Evolutionary conservation across 2,113 vertebrate species (phyloP).

Genomic region (Siniperca chuatsi): DNA sequence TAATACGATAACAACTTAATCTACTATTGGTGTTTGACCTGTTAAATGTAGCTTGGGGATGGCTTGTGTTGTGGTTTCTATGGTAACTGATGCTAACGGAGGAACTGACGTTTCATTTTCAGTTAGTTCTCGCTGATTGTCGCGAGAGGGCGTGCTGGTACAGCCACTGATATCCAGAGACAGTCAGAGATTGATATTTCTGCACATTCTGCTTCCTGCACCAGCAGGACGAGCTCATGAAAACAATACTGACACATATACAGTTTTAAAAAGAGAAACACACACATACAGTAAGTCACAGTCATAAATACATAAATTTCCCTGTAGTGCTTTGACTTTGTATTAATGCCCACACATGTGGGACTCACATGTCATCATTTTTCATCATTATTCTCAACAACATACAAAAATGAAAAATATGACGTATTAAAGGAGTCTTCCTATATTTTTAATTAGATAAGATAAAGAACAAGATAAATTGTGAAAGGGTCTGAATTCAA

Average conservation of each 20-base stretch:
- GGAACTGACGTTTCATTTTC: too few relatives aligned
- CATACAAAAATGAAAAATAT: slow-evolving; percentile 13
- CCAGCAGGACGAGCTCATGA: not conserved
- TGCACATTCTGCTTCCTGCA: not conserved
- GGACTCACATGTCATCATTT: not conserved
- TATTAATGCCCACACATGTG: not conserved
- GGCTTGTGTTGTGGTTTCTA: slow-evolving; percentile 64
- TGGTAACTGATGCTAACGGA: slow-evolving; percentile 44
- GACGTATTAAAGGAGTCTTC: not conserved
- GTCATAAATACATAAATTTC: not conserved
- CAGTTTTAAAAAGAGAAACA: not conserved
- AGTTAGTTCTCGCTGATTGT: not conserved
- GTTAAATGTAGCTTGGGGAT: accelerated
- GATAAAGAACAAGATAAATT: not conserved
- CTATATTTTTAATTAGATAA: slow-evolving; percentile 25
- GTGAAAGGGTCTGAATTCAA: not conserved
- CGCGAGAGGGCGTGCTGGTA: slow-evolving; percentile 52
- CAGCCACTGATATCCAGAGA: not conserved
- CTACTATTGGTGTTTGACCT: not conserved
- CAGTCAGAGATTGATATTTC: not conserved
- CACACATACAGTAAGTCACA: not conserved
- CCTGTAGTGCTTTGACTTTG: not conserved
- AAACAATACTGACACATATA: not conserved
- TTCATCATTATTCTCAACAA: not conserved
- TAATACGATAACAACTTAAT: not conserved